These are phyloP conservation scores for Conops quadrifasciatus DNA, from an alignment of 2,888 invertebrate species.

Conservation along the genomic window DNA sequence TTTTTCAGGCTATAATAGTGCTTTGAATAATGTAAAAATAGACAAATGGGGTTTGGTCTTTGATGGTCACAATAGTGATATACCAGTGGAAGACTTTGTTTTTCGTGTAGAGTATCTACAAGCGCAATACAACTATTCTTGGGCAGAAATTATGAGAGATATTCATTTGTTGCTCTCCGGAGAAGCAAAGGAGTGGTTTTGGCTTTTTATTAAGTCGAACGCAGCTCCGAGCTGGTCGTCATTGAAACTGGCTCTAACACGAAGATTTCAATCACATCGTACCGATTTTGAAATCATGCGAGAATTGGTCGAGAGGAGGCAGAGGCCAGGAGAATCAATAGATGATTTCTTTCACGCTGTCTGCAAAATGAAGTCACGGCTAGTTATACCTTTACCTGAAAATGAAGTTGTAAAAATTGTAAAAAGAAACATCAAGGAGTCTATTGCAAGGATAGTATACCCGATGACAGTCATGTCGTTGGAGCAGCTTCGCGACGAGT, in stretches of 20 bases:
- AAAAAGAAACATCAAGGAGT: no score
- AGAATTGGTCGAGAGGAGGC: constrained; percentile 22
- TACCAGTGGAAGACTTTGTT: constrained; percentile 27
- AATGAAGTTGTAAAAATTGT: constrained; percentile 20
- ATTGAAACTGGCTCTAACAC: neutral
- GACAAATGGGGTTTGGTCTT: constrained; percentile 27
- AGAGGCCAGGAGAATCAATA: constrained; percentile 1
- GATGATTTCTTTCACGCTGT: constrained; percentile 12
- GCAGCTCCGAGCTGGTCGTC: neutral
- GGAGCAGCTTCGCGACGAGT: constrained; percentile 30
- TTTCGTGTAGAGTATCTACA: constrained; percentile 31
- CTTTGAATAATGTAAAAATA: neutral
- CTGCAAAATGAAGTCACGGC: neutral
- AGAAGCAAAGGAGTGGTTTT: constrained; percentile 27
- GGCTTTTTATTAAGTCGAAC: constrained; percentile 18
- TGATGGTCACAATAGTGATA: neutral
- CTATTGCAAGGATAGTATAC: constrained; percentile 12
- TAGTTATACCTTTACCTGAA: constrained; percentile 10
- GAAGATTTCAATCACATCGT: constrained; percentile 10
- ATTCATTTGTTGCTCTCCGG: neutral
- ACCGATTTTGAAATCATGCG: constrained; percentile 23
- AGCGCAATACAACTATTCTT: neutral
- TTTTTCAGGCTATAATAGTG: no score
- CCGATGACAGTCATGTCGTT: neutral
- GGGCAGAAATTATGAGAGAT: constrained; percentile 20